phyloP scores from a whole-genome alignment of 92 coral and sea anemone genomes.

The Parazoanthus atlanticus region DNA sequence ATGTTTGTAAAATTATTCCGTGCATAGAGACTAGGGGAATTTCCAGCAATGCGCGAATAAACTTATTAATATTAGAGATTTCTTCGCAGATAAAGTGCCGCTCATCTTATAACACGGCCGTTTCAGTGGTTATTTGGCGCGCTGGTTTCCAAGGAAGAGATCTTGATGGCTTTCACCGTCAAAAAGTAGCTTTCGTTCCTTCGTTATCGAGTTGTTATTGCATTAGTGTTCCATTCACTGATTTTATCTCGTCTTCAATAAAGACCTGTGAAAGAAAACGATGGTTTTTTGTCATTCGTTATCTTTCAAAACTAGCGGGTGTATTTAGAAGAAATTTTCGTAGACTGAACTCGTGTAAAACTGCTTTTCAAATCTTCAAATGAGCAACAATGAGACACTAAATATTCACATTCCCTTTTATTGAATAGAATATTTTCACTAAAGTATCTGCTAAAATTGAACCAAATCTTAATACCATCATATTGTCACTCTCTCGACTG shows the following conservation, averaged over 20 bases:
- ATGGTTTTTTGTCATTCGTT: constrained; percentile 38
- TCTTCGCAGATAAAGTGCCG: constrained; percentile 31
- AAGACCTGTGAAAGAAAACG: constrained; percentile 35
- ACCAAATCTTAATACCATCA: constrained; percentile 68
- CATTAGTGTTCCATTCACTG: constrained; percentile 5
- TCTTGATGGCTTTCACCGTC: neutral
- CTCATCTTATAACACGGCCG: constrained; percentile 11
- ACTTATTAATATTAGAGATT: constrained; percentile 38
- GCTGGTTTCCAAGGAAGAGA: constrained; percentile 10
- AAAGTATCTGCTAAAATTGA: constrained; percentile 78
- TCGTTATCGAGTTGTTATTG: constrained; percentile 18
- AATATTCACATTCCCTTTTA: constrained; percentile 68
- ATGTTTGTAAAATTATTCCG: constrained; percentile 11
- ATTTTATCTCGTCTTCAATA: constrained; percentile 38
- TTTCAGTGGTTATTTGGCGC: neutral
- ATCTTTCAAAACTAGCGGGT: constrained; percentile 59
- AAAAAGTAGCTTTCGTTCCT: neutral
- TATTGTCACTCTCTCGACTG: constrained; percentile 69
- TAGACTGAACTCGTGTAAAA: constrained; percentile 43
- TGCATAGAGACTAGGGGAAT: constrained; percentile 39
- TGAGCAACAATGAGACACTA: constrained; percentile 79
- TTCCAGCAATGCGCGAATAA: constrained; percentile 40
- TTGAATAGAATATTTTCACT: constrained; percentile 68
- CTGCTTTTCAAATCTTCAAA: constrained; percentile 74
- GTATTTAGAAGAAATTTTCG: constrained; percentile 49